Evolutionary conservation across 2,797 vertebrate species (phyloP), one percentile per base, ranked within the genome.

Genomic region (Melanotaenia nigrans): DNA sequence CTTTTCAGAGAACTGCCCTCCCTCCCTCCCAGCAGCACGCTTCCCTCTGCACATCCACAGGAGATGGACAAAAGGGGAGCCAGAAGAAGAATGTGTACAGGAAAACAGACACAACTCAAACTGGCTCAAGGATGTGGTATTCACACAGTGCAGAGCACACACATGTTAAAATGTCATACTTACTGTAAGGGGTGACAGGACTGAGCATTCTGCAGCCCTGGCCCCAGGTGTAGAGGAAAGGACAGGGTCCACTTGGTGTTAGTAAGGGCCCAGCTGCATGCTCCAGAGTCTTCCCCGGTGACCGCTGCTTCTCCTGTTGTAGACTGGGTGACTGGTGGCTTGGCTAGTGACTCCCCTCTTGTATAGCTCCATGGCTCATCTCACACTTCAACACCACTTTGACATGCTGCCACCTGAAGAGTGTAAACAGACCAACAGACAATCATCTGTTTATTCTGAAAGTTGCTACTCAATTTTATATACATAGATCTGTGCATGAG

Each of bases 151-250:
- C 28, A 45, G 11, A 3, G 32, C 2, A 16, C 18, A 49, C 47
- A 56, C 60, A 61, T 7, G 22, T 18, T 49, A 25, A 53, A 35
- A 13, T 40, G 1, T 13, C 13, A 36, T 35, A 90, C 92, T 89
- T 84, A 94, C 93, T 93, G 91, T 94, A 92, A 80, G 90, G 89
- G 89, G 88, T 86, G 85, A 90, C 88, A 89, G 92, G 89, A 92
- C 92, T 92, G 90, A 92, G 92, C 93, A 94, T 94, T 92, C 92
- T 94, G 93, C 89, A 87, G 88, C 75, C 83, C 88, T 89, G 85
- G 83, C 75, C 89, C 82, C 85, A 75, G 77, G 71, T 77, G 68
- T 87, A 85, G 85, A 86, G 83, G 74, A 85, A 68, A 80, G 89
- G 86, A 86, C 83, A 14, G 20, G 87, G 78, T 90, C 90, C 90